Conservation (phyloP, 2,888 invertebrate genomes). For the Leptura quadrifasciata region DNA sequence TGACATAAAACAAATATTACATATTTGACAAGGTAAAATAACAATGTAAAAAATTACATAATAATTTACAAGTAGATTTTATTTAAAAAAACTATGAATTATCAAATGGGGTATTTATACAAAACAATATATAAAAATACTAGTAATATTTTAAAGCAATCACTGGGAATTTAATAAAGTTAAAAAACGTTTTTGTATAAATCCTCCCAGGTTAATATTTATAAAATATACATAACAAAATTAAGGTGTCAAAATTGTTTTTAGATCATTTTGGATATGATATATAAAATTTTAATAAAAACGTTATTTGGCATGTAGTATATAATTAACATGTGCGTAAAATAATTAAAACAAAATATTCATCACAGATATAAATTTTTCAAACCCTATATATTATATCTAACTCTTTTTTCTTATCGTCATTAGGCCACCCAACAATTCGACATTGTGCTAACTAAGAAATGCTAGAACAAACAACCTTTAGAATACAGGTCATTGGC, state of each 20-base stretch:
- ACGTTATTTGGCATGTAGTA: slow-evolving; percentile 26
- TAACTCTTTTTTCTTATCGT: slow-evolving; percentile 20
- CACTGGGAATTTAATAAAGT: neutral
- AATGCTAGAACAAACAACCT: slow-evolving; percentile 19
- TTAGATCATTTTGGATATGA: slow-evolving; percentile 2
- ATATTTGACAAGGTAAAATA: slow-evolving; percentile 19
- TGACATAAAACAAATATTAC: slow-evolving; percentile 37
- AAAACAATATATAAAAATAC: neutral
- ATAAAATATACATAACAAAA: slow-evolving; percentile 8
- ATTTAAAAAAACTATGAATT: slow-evolving; percentile 6
- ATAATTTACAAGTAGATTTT: slow-evolving; percentile 11
- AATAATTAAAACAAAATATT: slow-evolving; percentile 34
- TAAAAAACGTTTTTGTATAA: slow-evolving; percentile 18
- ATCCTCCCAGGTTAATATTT: neutral
- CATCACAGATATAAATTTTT: slow-evolving; percentile 42
- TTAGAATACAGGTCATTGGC: slow-evolving; percentile 14
- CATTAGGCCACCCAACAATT: slow-evolving; percentile 38
- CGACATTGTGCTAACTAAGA: slow-evolving; percentile 19
- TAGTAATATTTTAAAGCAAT: slow-evolving; percentile 10
- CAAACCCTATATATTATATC: slow-evolving; percentile 40
- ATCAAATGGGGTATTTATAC: slow-evolving; percentile 13
- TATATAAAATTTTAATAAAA: slow-evolving; percentile 26
- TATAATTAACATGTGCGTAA: slow-evolving; percentile 32
- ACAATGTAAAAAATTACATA: slow-evolving; percentile 34
- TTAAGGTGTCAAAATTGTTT: slow-evolving; percentile 16